phyloP scores from a whole-genome alignment of 2,113 vertebrate genomes.

The Apeltes quadracus region DNA sequence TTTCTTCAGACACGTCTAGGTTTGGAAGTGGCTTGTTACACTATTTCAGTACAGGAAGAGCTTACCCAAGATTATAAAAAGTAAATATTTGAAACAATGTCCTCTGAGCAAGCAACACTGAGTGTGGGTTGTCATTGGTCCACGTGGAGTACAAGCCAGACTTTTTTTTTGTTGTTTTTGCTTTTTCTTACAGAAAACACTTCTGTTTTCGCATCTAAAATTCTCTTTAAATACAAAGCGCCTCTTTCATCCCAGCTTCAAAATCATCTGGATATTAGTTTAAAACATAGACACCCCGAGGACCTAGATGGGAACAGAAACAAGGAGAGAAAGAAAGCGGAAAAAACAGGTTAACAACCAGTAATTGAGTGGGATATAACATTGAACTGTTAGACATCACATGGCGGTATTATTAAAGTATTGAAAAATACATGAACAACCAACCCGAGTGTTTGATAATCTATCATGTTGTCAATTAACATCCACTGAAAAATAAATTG shows the following conservation, averaged over 20 bases:
- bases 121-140: slow-evolving; percentile 93
- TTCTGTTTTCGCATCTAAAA: slow-evolving; percentile 91
- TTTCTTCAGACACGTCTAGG: slow-evolving; percentile 78
- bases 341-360: slow-evolving; percentile 50
- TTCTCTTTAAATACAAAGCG: slow-evolving; percentile 98
- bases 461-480: too few species aligned
- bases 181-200: slow-evolving; percentile 88
- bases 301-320: slow-evolving; percentile 85
- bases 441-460: background rate
- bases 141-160: slow-evolving; percentile 86
- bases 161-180: slow-evolving; percentile 78
- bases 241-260: slow-evolving; percentile 85
- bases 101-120: slow-evolving; percentile 96
- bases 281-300: slow-evolving; percentile 99
- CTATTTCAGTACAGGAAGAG: slow-evolving; percentile 79
- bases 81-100: slow-evolving; percentile 85
- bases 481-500: background rate
- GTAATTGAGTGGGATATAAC: background rate
- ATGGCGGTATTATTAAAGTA: background rate
- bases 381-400: background rate
- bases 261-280: slow-evolving; percentile 81
- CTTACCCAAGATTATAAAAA: slow-evolving; percentile 84
- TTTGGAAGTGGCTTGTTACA: slow-evolving; percentile 79
- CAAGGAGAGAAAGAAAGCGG: slow-evolving; percentile 11
- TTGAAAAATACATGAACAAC: background rate